Conservation (phyloP, 2,888 invertebrate genomes). For the Drosophila yooni region DNA sequence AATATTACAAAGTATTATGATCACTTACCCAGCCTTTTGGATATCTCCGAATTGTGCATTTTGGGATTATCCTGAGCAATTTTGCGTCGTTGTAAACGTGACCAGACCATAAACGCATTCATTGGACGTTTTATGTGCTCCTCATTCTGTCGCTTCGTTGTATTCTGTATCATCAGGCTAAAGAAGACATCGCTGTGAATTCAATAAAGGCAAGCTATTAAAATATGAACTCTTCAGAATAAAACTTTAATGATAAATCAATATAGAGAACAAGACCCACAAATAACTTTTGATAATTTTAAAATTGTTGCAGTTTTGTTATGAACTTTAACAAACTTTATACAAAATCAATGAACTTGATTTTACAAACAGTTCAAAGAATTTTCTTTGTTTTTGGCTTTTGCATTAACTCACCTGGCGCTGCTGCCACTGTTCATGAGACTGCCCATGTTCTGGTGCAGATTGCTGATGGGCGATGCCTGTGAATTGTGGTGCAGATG, state of each 20-base stretch:
- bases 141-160: constrained; percentile 87
- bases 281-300: neutral
- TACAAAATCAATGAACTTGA: too few relatives aligned
- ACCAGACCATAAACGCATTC: constrained; percentile 99
- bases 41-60: constrained; percentile 99
- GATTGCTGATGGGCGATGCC: constrained; percentile 84
- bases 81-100: constrained; percentile 94
- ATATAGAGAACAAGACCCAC: too few relatives aligned
- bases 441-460: constrained; percentile 85
- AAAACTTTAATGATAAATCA: neutral
- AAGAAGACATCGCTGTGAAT: constrained; percentile 84
- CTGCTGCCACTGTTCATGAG: constrained; percentile 85
- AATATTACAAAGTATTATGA: neutral
- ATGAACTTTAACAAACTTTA: neutral
- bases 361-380: neutral
- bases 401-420: constrained; percentile 80
- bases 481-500: constrained; percentile 83
- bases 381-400: neutral
- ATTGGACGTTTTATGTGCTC: constrained; percentile 98
- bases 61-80: constrained; percentile 99
- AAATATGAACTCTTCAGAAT: neutral
- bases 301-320: neutral
- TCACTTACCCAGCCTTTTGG: constrained; percentile 93
- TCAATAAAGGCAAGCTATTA: neutral
- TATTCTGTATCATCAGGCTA: constrained; percentile 85